Conservation (phyloP, 2,888 invertebrate species). For the Drosophila paucipuncta region DNA sequence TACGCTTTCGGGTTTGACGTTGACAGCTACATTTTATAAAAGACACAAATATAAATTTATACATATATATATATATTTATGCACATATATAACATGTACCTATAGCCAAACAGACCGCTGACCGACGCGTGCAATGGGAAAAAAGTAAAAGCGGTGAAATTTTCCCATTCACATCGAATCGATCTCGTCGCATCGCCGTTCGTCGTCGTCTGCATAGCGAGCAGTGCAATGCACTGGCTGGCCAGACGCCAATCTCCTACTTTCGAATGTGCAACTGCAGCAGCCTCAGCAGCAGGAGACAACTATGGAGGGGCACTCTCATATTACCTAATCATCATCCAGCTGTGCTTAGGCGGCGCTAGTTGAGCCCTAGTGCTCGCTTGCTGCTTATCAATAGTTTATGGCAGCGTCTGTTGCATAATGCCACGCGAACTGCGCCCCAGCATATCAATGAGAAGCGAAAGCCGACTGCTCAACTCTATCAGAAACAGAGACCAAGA, state of each 20-base stretch:
- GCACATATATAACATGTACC: constrained; percentile 5
- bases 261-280: constrained; percentile 33
- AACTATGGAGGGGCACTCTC: constrained; percentile 7
- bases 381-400: constrained; percentile 38
- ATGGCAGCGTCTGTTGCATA: constrained; percentile 42
- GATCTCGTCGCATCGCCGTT: constrained; percentile 58
- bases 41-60: constrained; percentile 22
- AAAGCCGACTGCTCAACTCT: constrained; percentile 7
- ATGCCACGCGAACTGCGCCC: constrained; percentile 43
- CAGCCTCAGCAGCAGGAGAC: neutral
- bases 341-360: constrained; percentile 2
- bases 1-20: constrained; percentile 42
- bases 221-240: constrained; percentile 70
- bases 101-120: constrained; percentile 30
- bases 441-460: constrained; percentile 74
- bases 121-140: constrained; percentile 55
- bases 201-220: constrained; percentile 58
- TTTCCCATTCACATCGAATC: constrained; percentile 76
- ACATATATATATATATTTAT: neutral
- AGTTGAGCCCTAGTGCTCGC: constrained; percentile 1
- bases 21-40: constrained; percentile 55
- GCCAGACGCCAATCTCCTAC: constrained; percentile 40
- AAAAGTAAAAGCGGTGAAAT: constrained; percentile 79
- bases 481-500: neutral
- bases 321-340: constrained; percentile 36